These are phyloP conservation scores for Triplophysa siluroides DNA, from an alignment of 2,113 vertebrate species.

Conservation along the genomic window DNA sequence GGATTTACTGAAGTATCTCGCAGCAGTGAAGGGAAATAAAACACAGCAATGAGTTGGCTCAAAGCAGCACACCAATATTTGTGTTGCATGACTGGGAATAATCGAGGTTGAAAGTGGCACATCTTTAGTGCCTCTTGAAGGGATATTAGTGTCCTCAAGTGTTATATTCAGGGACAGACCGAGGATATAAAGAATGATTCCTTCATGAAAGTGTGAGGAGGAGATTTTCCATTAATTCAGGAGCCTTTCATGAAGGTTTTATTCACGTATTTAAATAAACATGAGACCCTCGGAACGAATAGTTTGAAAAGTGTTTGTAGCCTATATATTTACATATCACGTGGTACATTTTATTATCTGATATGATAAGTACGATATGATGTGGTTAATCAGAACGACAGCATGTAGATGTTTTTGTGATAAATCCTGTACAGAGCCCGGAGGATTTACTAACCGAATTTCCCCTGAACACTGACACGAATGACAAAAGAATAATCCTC, in stretches of 20 bases:
- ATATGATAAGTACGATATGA: conserved; percentile 3
- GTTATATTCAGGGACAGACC: conserved; percentile 60
- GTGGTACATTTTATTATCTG: conserved; percentile 2
- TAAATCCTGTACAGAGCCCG: background rate
- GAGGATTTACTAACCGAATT: background rate
- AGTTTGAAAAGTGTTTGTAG: conserved; percentile 6
- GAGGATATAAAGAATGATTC: background rate
- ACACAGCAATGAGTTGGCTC: conserved; percentile 84
- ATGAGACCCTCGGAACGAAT: background rate
- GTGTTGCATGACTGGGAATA: conserved; percentile 99
- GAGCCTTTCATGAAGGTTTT: background rate
- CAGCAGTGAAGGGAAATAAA: conserved; percentile 82
- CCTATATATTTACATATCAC: conserved; percentile 8
- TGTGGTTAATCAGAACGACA: conserved; percentile 22
- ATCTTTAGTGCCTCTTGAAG: conserved; percentile 86
- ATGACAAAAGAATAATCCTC: background rate
- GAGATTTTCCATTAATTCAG: conserved; percentile 1
- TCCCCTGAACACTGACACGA: background rate
- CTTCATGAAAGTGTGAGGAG: background rate
- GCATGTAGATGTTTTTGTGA: conserved; percentile 28
- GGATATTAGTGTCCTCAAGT: conserved; percentile 83
- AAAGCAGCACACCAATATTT: conserved; percentile 99
- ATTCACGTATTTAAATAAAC: conserved; percentile 17
- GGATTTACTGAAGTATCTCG: conserved; percentile 86
- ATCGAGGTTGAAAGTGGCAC: conserved; percentile 85